Evolutionary conservation across 2,888 invertebrate genomes (phyloP), one percentile per base, ranked within the genome.

Genomic region (Patella ulyssiponensis): DNA sequence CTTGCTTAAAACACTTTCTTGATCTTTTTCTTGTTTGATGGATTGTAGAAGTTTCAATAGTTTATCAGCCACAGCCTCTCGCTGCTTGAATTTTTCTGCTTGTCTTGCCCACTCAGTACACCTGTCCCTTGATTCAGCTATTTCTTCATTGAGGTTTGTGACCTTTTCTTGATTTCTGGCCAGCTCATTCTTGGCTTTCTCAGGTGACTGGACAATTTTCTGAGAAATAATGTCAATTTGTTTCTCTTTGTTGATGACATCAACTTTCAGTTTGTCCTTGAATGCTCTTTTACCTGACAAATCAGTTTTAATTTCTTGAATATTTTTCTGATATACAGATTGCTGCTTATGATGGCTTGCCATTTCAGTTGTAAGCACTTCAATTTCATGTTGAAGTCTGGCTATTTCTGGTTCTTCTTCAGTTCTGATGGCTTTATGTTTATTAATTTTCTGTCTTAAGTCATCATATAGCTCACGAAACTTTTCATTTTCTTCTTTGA

Each of bases 131-230:
- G 85, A 85, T 73, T 84, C 80, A 44, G 84, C 82, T 74, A 84
- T 78, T n/a, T 77, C 79, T 11, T 78, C 73, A 27, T 82, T 85
- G 44, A 87, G 80, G 5, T 74, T 53, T 17, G 71, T 69, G 17
- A 88, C 76, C 69, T 84, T 83, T 23, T 84, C 80, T 53, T 84
- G 79, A 77, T 86, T 82, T 7, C 84, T 82, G 2, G 85, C 86
- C 76, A 85, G 83, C 58, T 87, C 87, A 54, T 85, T 84, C 72
- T 83, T 84, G 23, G 89, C 85, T 51, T 86, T 84, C 58, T 88
- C 86, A 0, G 90, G 90, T 5, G 88, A 89, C 77, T 88, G 88
- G 0, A 90, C 88, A 73, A 90, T 89, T 76, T 88, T 87, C 74
- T 77, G 80, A 4, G 87, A 85, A 20, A 90, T 71, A 64, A 83